Conservation (phyloP, 2,888 invertebrate genomes). For the Hofmannophila pseudospretella region DNA sequence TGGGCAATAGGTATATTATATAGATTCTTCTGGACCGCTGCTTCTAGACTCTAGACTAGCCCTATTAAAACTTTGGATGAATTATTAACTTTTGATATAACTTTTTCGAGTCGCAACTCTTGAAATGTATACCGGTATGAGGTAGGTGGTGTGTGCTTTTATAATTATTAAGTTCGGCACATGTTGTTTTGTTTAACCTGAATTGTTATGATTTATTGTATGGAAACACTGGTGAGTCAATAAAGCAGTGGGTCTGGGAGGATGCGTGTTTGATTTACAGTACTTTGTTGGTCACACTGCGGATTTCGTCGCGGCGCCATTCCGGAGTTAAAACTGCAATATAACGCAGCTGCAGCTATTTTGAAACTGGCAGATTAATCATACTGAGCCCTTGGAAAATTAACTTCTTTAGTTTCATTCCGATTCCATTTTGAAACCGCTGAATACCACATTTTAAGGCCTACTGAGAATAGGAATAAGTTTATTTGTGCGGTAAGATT, state of each 20-base stretch:
- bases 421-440: no score
- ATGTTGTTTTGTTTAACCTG: conserved; percentile 76
- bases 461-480: no score
- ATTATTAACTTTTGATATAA: no score
- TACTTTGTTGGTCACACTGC: conserved; percentile 6
- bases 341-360: no score
- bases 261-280: conserved; percentile 69
- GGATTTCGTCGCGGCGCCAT: conserved; percentile 1
- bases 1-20: neutral
- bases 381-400: no score
- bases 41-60: neutral
- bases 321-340: neutral
- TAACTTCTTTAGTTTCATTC: no score
- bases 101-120: no score
- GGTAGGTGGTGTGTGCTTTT: conserved; percentile 22
- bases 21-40: neutral
- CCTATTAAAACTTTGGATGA: neutral
- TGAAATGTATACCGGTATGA: no score
- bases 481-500: no score
- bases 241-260: conserved; percentile 78
- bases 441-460: no score
- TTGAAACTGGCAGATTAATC: no score
- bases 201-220: conserved; percentile 78
- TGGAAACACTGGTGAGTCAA: conserved; percentile 77
- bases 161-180: conserved; percentile 70